These are phyloP conservation scores for Brachionichthys hirsutus DNA, from an alignment of 2,113 vertebrate genomes.

Conservation along the genomic window DNA sequence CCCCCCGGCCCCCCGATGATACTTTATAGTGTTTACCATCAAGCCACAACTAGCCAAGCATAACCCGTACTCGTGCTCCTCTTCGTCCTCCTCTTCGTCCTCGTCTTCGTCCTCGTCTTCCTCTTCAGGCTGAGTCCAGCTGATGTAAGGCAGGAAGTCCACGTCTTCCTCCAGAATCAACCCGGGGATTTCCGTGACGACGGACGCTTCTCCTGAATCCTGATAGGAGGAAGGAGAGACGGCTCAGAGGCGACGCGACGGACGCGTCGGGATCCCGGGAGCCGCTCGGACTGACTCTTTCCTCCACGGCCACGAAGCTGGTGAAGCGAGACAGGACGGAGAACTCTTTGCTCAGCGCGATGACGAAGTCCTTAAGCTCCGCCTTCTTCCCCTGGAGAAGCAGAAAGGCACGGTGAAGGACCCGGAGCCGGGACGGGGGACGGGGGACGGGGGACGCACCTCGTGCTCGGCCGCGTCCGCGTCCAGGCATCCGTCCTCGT, in stretches of 20 bases:
- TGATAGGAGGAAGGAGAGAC: conserved; percentile 39
- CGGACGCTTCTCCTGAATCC: conserved; percentile 48
- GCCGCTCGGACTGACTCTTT: conserved; percentile 78
- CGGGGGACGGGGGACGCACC: conserved; percentile 65
- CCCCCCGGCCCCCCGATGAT: no score
- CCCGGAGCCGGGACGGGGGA: neutral
- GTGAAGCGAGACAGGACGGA: conserved; percentile 88
- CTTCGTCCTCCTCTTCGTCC: neutral
- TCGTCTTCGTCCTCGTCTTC: neutral
- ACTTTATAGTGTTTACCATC: no score
- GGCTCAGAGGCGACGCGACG: no score
- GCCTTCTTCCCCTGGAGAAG: conserved; percentile 82
- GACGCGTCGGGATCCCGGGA: no score
- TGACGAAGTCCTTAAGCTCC: conserved; percentile 80
- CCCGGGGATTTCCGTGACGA: conserved; percentile 75
- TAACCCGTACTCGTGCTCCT: neutral
- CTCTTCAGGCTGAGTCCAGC: conserved; percentile 58
- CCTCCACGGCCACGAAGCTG: conserved; percentile 89
- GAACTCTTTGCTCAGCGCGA: conserved; percentile 85
- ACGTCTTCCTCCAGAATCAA: conserved; percentile 81
- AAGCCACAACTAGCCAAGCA: no score
- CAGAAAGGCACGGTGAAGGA: neutral
- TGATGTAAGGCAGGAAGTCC: conserved; percentile 83
- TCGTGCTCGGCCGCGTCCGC: conserved; percentile 80
- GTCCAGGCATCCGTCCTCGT: conserved; percentile 84